Evolutionary conservation across 2,113 vertebrate species (phyloP).

Genomic region (Lepus europaeus): DNA sequence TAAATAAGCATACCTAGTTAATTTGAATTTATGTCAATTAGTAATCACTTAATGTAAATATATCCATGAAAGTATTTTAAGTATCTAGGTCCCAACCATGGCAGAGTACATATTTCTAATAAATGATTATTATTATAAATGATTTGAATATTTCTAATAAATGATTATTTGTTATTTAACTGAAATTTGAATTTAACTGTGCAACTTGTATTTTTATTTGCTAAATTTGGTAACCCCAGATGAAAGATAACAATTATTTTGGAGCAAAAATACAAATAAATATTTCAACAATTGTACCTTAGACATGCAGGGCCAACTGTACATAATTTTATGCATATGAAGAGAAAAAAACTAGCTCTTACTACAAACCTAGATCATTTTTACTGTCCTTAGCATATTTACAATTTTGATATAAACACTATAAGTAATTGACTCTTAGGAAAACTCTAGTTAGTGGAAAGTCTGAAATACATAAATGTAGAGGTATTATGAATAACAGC

Average conservation of each 20-base stretch:
- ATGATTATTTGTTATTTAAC: not conserved
- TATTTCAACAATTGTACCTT: slow-evolving; percentile 12
- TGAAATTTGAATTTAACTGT: not conserved
- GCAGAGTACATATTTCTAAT: not conserved
- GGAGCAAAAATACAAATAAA: not conserved
- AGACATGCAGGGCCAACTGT: not conserved
- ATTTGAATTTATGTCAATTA: not conserved
- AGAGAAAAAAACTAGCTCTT: not conserved
- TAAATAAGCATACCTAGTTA: not conserved
- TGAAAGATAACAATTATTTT: slow-evolving; percentile 31
- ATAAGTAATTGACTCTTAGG: not conserved
- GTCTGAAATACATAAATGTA: not conserved
- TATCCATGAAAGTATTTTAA: not conserved
- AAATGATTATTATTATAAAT: slow-evolving; percentile 29
- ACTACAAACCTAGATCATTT: not conserved
- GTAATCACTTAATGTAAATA: not conserved
- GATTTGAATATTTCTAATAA: not conserved
- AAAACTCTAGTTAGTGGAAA: not conserved
- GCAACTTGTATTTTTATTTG: not conserved
- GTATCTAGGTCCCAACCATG: not conserved
- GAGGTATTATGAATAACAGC: not conserved
- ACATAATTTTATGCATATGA: not conserved
- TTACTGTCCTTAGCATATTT: not conserved
- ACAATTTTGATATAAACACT: not conserved
- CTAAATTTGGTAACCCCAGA: not conserved